phyloP scores from a whole-genome alignment of 2,797 vertebrate species.

The Fratercula arctica region DNA sequence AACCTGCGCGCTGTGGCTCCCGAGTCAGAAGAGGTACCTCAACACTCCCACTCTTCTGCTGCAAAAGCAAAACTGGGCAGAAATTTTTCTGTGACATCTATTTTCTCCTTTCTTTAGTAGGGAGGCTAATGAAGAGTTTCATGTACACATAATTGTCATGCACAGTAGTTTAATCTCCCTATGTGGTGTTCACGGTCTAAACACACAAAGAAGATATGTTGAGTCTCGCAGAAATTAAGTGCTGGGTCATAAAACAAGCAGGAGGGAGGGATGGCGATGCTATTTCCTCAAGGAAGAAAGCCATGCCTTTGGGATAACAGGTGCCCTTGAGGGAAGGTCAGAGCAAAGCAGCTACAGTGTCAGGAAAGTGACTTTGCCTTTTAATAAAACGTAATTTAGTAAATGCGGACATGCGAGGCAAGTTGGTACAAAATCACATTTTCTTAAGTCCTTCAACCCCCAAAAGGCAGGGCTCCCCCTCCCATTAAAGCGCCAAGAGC shows the following conservation, averaged over 20 bases:
- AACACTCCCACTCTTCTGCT: slow-evolving; percentile 20
- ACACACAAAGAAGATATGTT: neutral
- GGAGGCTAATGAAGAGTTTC: slow-evolving; percentile 43
- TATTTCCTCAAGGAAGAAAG: neutral
- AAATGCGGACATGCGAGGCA: neutral
- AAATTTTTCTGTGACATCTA: neutral
- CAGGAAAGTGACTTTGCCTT: neutral
- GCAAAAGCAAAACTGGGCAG: slow-evolving; percentile 24
- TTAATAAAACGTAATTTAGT: neutral
- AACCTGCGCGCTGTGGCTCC: accelerated
- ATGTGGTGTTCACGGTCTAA: neutral
- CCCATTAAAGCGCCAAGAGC: neutral
- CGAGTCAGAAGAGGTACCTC: neutral
- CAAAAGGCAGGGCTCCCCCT: neutral
- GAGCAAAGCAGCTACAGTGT: neutral
- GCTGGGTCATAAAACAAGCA: neutral
- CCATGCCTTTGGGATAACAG: neutral
- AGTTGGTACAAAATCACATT: neutral
- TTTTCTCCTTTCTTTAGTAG: slow-evolving; percentile 7
- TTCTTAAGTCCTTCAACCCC: neutral
- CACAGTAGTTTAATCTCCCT: slow-evolving; percentile 7
- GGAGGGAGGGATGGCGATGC: neutral
- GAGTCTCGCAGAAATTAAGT: neutral
- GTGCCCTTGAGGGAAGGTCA: slow-evolving; percentile 4
- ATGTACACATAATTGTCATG: slow-evolving; percentile 23